Conservation (phyloP, 2,888 invertebrate species). For the Sicus ferrugineus region DNA sequence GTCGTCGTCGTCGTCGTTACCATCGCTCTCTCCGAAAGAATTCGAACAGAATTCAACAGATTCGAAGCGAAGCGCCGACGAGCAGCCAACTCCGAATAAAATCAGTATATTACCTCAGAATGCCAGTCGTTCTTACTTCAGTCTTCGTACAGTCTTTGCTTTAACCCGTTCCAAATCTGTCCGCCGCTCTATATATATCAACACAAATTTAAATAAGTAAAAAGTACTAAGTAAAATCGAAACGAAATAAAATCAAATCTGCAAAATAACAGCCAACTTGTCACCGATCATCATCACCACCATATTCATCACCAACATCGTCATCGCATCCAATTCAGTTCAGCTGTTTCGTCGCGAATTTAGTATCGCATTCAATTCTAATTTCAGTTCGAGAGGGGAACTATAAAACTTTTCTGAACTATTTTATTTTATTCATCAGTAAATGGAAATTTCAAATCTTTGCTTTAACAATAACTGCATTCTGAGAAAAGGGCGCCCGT, state of each 20-base stretch:
- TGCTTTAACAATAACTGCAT: no score
- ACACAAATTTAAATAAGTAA: slow-evolving; percentile 40
- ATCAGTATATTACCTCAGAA: slow-evolving; percentile 66
- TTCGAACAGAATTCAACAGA: slow-evolving; percentile 41
- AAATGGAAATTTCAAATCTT: no score
- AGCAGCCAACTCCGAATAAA: slow-evolving; percentile 60
- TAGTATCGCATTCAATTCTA: no score
- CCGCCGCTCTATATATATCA: slow-evolving; percentile 61
- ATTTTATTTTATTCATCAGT: no score
- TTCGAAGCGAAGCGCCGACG: slow-evolving; percentile 30
- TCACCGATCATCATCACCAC: slow-evolving; percentile 16
- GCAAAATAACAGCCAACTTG: slow-evolving; percentile 22
- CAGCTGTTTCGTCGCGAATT: no score
- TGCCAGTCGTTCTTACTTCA: slow-evolving; percentile 65
- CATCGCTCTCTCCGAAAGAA: slow-evolving; percentile 25
- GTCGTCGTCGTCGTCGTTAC: slow-evolving; percentile 11
- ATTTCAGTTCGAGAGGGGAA: no score
- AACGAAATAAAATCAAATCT: slow-evolving; percentile 34
- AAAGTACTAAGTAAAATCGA: slow-evolving; percentile 39
- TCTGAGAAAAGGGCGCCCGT: no score
- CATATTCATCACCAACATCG: slow-evolving; percentile 27
- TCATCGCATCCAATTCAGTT: no score
- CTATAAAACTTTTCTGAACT: no score
- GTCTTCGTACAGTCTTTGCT: slow-evolving; percentile 67
- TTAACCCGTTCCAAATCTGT: slow-evolving; percentile 67